Conservation (phyloP, 1,140 invertebrate species). For the Anagrus nilaparvatae region DNA sequence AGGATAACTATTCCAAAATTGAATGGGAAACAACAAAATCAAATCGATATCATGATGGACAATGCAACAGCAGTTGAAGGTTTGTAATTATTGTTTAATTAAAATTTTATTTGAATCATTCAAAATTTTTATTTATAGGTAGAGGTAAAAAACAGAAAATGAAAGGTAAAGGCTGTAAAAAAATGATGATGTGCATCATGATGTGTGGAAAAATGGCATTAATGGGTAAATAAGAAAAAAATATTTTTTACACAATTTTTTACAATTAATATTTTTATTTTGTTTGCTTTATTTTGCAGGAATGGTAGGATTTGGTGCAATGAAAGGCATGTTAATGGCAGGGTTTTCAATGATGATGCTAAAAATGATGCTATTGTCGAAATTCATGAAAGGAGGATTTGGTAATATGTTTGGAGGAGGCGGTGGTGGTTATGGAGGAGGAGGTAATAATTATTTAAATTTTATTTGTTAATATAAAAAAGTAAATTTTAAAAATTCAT, state of each 20-base stretch:
- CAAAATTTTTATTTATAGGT: constrained; percentile 19
- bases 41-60: constrained; percentile 36
- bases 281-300: constrained; percentile 35
- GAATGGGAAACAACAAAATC: constrained; percentile 29
- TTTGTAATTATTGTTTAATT: constrained; percentile 8
- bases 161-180: constrained; percentile 45
- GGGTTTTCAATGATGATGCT: constrained; percentile 48
- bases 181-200: constrained; percentile 54
- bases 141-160: constrained; percentile 25
- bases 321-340: constrained; percentile 50
- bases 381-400: constrained; percentile 40
- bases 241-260: constrained; percentile 11
- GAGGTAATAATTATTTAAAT: constrained; percentile 24
- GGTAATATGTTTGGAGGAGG: constrained; percentile 30
- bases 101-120: neutral
- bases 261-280: too few species aligned
- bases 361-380: constrained; percentile 47
- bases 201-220: constrained; percentile 50
- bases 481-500: constrained; percentile 16
- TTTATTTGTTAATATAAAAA: too few species aligned
- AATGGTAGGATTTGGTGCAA: constrained; percentile 46
- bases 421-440: constrained; percentile 26
- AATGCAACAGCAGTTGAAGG: constrained; percentile 29
- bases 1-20: constrained; percentile 34
- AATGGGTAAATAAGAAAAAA: constrained; percentile 39